Evolutionary conservation across 1,140 invertebrate genomes (phyloP), one percentile per base, ranked within the genome.

Genomic region (Elymnias hypermnestra): DNA sequence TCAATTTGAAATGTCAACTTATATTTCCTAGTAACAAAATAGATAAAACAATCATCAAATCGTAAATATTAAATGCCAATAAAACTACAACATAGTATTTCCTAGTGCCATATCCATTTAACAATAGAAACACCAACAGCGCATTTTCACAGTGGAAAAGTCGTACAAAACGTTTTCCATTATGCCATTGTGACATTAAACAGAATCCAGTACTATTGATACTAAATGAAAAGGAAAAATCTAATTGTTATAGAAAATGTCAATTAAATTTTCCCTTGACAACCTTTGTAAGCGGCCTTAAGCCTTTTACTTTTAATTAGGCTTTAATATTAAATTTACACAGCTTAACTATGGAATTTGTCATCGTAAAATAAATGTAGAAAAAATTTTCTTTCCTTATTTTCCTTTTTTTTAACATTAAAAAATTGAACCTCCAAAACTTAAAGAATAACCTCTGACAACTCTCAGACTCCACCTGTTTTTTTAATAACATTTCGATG

Each of bases 351-450:
- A 83, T 70, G 67, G 71, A 79, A 71, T 77, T 79, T 74, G 59
- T 68, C 63, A 62, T 76, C 69, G 63, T 78, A 84, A 82, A 84
- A 77, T 82, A 81, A 84, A 82, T 66, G 67, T 84, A 76, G 72
- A 76, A 82, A 77, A 79, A 77, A 63, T 61, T 67, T 65, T 52
- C 40, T 49, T 48, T 67, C 57, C 54, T 57, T 50, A 63, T 62
- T 60, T 58, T 57, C 60, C 65, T 61, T 53, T 36, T 33, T 42
- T 64, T 63, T 44, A 81, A 81, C 68, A 72, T 76, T 72, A 70
- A 81, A 83, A 83, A 81, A 81, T 66, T 62, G 71, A 66, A 73
- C 63, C 57, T 46, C 72, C 51, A 76, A 69, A 84, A 79, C 71
- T 70, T 72, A 82, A 74, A 72, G n/a, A 61, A 54, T 68, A 74